Evolutionary conservation across 2,888 invertebrate genomes (phyloP), one percentile per base, ranked within the genome.

Genomic region (Ferrisia virgata): DNA sequence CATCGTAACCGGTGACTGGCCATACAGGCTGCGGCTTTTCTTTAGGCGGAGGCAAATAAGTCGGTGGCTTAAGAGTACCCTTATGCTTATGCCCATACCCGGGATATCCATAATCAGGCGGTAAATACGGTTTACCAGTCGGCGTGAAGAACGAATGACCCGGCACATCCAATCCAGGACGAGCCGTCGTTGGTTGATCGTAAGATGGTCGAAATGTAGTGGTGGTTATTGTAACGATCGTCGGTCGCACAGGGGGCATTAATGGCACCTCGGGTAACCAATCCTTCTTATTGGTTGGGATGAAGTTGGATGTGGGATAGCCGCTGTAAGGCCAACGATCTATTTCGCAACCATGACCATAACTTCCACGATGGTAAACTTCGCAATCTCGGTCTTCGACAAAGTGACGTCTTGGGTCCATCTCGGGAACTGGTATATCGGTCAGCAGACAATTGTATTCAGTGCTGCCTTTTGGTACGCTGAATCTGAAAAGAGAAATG

Each of bases 341-440:
- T 0, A 94, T 92, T 88, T 95, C 95, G 86, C 95, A 95, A 0
- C 95, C 95, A 82, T 94, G 91, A 0, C 95, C 95, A 87, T 93
- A 95, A 88, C 94, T 95, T 0, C 94, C 95, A 69, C 95, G 89
- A 85, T 95, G 93, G 86, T 95, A 95, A 31, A 95, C 89, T 88
- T 95, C 95, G 85, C 94, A 94, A 0, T 92, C 92, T 0, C 90
- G 89, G 86, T 93, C 93, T 4, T 91, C 89, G 64, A 92, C 89
- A 31, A 92, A 89, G 25, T 92, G 91, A 1, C 89, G 88, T 53
- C 89, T 88, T 69, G 91, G 91, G 87, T 93, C 91, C 85, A 95
- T 90, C 72, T 94, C 93, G 25, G 90, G 89, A 5, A 92, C 92
- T 0, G 92, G 92, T 89, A 93, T 93, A 86, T 95, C 94, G 0